Evolutionary conservation across 2,797 vertebrate genomes (phyloP).

Genomic region (Coregonus ussuriensis): DNA sequence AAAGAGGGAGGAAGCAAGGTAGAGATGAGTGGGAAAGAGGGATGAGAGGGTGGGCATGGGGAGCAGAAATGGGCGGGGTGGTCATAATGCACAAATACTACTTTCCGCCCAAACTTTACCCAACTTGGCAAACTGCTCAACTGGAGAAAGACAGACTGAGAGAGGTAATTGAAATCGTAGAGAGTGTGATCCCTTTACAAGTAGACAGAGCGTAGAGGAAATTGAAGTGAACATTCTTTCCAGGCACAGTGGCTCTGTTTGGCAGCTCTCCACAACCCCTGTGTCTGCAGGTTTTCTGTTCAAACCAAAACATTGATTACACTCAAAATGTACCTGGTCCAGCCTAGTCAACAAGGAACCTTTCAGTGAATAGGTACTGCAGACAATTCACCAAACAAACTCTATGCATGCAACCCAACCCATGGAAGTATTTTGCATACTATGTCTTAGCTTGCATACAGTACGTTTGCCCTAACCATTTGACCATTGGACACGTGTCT

Average conservation of each 20-base stretch:
- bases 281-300: constrained; percentile 1
- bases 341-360: not conserved
- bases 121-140: not conserved
- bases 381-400: not conserved
- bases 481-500: not conserved
- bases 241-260: not conserved
- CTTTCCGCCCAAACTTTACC: not conserved
- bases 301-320: constrained; percentile 7
- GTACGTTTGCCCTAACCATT: not conserved
- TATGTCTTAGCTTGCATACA: not conserved
- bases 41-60: not conserved
- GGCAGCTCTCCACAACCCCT: not conserved
- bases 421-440: not conserved
- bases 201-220: not conserved
- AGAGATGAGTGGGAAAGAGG: not conserved
- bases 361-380: not conserved
- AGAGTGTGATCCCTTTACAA: constrained; percentile 8
- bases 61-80: not conserved
- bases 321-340: not conserved
- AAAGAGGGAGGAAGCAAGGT: not conserved
- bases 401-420: not conserved
- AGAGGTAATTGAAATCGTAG: not conserved
- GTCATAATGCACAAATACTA: not conserved
- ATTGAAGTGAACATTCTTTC: constrained; percentile 3
- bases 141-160: not conserved